phyloP scores from a whole-genome alignment of 2,797 vertebrate species.

The Dromococcyx pavoninus region DNA sequence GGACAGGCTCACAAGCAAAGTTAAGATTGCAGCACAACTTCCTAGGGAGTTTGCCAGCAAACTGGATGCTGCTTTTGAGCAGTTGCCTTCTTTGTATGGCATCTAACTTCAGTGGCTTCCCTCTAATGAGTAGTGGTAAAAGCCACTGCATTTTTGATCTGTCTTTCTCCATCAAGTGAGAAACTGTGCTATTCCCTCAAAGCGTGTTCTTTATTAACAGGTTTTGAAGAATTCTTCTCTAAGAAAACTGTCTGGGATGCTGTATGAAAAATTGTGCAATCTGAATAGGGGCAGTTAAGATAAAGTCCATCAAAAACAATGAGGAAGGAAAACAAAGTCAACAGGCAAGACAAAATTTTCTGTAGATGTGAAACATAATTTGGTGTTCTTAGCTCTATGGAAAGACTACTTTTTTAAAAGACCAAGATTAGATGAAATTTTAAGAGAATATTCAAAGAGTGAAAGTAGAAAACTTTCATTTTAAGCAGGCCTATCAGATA shows the following conservation, averaged over 20 bases:
- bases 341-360: not conserved
- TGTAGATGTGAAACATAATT: not conserved
- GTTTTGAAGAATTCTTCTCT: not conserved
- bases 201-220: not conserved
- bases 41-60: not conserved
- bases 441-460: not conserved
- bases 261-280: not conserved
- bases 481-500: not conserved
- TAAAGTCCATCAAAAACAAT: not conserved
- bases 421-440: conserved; percentile 17
- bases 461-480: not conserved
- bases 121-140: not conserved
- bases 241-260: not conserved
- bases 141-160: not conserved
- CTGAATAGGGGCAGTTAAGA: not conserved
- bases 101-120: not conserved
- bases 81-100: not conserved
- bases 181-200: not conserved
- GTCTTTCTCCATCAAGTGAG: not conserved
- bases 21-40: not conserved
- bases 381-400: not conserved
- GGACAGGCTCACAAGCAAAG: not conserved
- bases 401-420: not conserved
- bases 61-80: not conserved
- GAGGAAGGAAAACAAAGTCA: not conserved